These are phyloP conservation scores for Brachypalpus laphriformis DNA, from an alignment of 2,888 invertebrate genomes.

Conservation along the genomic window DNA sequence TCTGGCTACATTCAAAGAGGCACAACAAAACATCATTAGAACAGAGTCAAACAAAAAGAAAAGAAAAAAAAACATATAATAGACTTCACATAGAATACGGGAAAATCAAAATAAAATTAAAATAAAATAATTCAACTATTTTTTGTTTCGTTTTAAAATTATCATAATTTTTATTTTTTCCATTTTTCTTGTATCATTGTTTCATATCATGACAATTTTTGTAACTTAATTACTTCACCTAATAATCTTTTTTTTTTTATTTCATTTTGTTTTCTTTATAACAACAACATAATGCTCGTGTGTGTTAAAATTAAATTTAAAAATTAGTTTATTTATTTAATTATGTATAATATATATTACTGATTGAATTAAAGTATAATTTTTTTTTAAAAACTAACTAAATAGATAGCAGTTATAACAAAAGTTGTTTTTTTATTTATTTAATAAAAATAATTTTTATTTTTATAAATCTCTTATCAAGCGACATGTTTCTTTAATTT, in stretches of 20 bases:
- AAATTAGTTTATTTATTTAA: constrained; percentile 34
- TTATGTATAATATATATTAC: constrained; percentile 46
- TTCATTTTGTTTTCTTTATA: constrained; percentile 23
- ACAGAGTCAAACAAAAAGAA: constrained; percentile 21
- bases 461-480: constrained; percentile 20
- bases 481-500: neutral
- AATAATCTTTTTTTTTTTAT: constrained; percentile 1
- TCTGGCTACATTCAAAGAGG: constrained; percentile 46
- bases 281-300: constrained; percentile 58
- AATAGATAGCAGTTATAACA: constrained; percentile 64
- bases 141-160: constrained; percentile 62
- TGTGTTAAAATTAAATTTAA: constrained; percentile 54
- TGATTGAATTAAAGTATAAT: constrained; percentile 50
- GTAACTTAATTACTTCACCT: constrained; percentile 32
- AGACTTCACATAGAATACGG: constrained; percentile 19
- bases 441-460: neutral
- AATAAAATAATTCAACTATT: constrained; percentile 45
- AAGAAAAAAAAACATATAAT: constrained; percentile 8
- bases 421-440: constrained; percentile 39
- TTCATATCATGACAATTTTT: constrained; percentile 68
- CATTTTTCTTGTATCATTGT: constrained; percentile 61
- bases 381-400: constrained; percentile 52
- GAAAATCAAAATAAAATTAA: constrained; percentile 19
- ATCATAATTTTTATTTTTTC: constrained; percentile 59
- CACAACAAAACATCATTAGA: constrained; percentile 50